A percentile compares a stretch with the other conserved stretches of the same genome.
phyloP scores from a whole-genome alignment of 2,113 vertebrate genomes.

The Neodon shergylaensis region DNA sequence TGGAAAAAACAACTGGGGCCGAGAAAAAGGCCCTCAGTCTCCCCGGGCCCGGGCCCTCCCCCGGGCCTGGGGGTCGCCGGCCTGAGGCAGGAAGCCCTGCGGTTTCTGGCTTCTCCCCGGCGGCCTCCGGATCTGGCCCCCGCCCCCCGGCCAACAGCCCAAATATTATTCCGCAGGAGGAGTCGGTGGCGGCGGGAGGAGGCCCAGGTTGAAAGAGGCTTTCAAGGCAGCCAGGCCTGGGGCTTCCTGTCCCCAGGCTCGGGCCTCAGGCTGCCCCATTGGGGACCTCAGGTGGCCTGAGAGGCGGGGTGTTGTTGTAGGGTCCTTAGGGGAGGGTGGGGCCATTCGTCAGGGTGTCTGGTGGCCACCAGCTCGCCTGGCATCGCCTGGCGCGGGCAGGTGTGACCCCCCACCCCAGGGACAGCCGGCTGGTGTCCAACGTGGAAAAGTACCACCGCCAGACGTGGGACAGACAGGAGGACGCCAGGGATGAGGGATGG shows the following conservation, averaged over 20 bases:
- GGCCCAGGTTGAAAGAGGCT: conserved; percentile 78
- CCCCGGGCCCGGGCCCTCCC: conserved; percentile 73
- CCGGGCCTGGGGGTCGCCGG: conserved; percentile 79
- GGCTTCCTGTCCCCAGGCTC: conserved; percentile 81
- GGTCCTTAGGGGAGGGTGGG: conserved; percentile 74
- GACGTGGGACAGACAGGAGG: conserved; percentile 69
- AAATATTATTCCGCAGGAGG: conserved; percentile 83
- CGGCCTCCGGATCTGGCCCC: conserved; percentile 83
- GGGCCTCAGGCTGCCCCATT: conserved; percentile 75
- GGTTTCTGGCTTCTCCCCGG: conserved; percentile 82
- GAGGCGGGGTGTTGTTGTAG: conserved; percentile 75
- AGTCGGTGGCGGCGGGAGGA: conserved; percentile 75
- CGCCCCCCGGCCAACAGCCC: conserved; percentile 81
- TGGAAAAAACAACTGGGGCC: conserved; percentile 81
- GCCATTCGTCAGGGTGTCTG: conserved; percentile 67
- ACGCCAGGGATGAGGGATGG: conserved; percentile 17
- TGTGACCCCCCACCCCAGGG: conserved; percentile 78
- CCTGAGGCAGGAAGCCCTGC: conserved; percentile 81
- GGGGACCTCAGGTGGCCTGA: conserved; percentile 81
- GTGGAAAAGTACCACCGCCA: conserved; percentile 77
- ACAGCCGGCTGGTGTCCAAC: conserved; percentile 74
- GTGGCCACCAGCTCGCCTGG: conserved; percentile 64
- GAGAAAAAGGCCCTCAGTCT: conserved; percentile 79
- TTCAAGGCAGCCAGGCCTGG: conserved; percentile 78
- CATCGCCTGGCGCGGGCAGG: conserved; percentile 68